Base-by-base conservation (phyloP, 2,113 vertebrate species). In the Leucosticte australis region DNA sequence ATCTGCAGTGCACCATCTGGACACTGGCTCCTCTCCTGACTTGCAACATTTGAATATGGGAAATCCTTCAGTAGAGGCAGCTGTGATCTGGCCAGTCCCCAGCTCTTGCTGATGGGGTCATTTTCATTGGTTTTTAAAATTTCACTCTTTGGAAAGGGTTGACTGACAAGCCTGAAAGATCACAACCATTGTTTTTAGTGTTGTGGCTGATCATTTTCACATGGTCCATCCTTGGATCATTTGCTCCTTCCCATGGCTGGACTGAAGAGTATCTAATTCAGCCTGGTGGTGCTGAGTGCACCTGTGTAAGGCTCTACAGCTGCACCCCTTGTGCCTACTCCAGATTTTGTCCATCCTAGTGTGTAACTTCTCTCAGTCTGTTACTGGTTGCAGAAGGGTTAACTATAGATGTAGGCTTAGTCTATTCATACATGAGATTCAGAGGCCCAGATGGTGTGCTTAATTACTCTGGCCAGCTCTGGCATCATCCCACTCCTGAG, bases 371-470 rank as follows among this genome's bases (percentile, higher is more conserved):
- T 39, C 17, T 73, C 52, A 19, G n/a, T 49, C 47, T 59, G 31
- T n/a, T n/a, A 14, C 39, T 76, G 60, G 87, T 24, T 80, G 33
- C 35, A 44, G 47, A 80, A 67, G 77, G 50, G 77, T 80, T 80
- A 96, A 96, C 17, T 47, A 41, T 41, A 68, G 71, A 91, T 33
- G 14, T 1, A 18, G 56, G 69, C 47, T 90, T 92, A 46, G 41
- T 42, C 68, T 85, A 8, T 56, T 41, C 0, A 0, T 86, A n/a
- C 75, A 78, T 53, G 82, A 81, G 79, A 62, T 49, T 49, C 6
- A 3, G 79, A 81, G 75, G 79, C 93, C 90, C 92, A 94, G 95
- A 90, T 95, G 92, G 87, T 93, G 94, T 94, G 87, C 95, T 74
- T 93, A 92, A 96, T 96, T 93, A 87, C 76, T 81, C 87, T 86